Evolutionary conservation across 2,113 vertebrate species (phyloP).

Genomic region (Pyrgilauda ruficollis): DNA sequence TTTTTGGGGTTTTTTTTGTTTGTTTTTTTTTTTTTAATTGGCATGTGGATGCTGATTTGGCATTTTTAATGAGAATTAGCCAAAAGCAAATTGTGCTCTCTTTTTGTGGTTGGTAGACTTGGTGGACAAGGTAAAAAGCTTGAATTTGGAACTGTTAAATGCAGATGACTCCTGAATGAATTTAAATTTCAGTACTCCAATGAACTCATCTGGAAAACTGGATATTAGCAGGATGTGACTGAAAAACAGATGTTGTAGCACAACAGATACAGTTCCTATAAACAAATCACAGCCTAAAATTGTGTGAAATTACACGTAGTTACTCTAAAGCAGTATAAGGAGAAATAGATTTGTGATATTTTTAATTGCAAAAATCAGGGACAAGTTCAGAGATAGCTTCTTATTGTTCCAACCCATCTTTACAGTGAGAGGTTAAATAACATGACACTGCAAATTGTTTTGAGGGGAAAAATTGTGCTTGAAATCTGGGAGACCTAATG

Average conservation of each 20-base stretch:
- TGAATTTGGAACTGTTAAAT: neutral
- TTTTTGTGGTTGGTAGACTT: neutral
- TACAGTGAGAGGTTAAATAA: neutral
- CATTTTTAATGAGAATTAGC: neutral
- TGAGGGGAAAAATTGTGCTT: neutral
- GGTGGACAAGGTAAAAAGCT: neutral
- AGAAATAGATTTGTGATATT: neutral
- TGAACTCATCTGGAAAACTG: neutral
- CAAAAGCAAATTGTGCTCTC: neutral
- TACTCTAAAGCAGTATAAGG: neutral
- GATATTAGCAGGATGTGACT: neutral
- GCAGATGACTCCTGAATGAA: neutral
- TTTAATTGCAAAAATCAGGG: neutral
- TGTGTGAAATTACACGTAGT: neutral
- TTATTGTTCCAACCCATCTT: neutral
- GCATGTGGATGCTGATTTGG: neutral
- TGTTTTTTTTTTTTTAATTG: neutral
- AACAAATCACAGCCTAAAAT: neutral
- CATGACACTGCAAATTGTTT: neutral
- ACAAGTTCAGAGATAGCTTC: neutral
- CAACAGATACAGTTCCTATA: neutral
- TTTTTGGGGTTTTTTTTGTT: neutral
- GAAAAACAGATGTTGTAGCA: neutral
- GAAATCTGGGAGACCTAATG: neutral
- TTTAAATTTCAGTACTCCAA: neutral